These are phyloP conservation scores for Podargus strigoides DNA, from an alignment of 2,797 vertebrate species.

Conservation along the genomic window DNA sequence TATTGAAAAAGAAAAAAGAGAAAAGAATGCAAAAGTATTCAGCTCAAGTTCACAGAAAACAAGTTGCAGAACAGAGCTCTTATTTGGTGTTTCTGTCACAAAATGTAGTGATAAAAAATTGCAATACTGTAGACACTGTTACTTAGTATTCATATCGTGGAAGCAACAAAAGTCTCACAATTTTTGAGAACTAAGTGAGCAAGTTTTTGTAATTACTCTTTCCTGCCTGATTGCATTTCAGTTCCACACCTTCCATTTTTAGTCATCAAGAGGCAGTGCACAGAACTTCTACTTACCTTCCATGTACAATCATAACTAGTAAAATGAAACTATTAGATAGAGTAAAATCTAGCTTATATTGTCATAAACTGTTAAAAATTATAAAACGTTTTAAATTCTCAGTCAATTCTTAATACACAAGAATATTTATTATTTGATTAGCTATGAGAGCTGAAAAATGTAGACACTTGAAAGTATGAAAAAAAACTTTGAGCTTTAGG, in stretches of 20 bases:
- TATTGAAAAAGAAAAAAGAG: background rate
- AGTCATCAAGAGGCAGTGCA: background rate
- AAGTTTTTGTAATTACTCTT: conserved; percentile 56
- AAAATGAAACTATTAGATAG: background rate
- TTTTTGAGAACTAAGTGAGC: conserved; percentile 24
- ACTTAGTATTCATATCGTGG: conserved; percentile 19
- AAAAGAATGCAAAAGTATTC: background rate
- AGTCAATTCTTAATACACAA: background rate
- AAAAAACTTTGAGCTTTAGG: background rate
- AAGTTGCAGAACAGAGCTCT: background rate
- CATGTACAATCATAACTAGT: background rate
- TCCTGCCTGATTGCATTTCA: conserved; percentile 38
- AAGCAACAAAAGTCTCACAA: background rate
- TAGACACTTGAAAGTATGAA: background rate
- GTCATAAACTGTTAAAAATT: background rate
- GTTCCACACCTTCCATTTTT: conserved; percentile 31
- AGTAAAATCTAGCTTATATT: background rate
- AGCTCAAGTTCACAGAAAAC: background rate
- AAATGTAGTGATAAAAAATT: background rate
- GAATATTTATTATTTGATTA: background rate
- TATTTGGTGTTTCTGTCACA: background rate
- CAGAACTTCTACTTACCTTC: conserved; percentile 13
- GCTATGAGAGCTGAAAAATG: background rate
- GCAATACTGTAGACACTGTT: background rate
- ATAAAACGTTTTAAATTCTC: background rate